Evolutionary conservation across 2,113 vertebrate genomes (phyloP).

Genomic region (Gasterosteus aculeatus): DNA sequence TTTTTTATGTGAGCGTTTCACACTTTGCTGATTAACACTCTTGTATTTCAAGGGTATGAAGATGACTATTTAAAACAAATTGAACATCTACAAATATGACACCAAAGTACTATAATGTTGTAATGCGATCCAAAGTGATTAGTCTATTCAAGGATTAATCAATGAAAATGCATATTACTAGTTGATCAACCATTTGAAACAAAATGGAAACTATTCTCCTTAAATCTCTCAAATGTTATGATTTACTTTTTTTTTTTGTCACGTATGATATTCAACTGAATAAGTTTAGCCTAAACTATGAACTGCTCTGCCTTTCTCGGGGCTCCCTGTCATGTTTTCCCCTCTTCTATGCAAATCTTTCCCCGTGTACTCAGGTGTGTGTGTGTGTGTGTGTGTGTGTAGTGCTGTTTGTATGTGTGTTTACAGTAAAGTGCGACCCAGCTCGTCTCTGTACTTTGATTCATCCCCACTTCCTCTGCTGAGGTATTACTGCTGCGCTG

Average conservation of each 20-base stretch:
- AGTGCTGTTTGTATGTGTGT: conserved; percentile 50
- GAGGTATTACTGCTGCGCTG: conserved; percentile 62
- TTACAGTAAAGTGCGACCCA: conserved; percentile 70
- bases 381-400: conserved; percentile 52
- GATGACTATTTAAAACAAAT: neutral
- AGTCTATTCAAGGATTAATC: neutral
- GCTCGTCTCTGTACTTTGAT: conserved; percentile 58
- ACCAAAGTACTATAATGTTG: neutral
- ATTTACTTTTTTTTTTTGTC: neutral
- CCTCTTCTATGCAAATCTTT: conserved; percentile 24
- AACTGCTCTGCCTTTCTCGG: conserved; percentile 1
- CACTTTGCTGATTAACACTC: neutral
- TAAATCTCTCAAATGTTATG: neutral
- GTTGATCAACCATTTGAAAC: neutral
- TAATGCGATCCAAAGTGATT: neutral
- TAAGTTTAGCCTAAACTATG: neutral
- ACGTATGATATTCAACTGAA: neutral
- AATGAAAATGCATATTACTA: neutral
- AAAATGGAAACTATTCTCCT: neutral
- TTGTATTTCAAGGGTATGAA: neutral
- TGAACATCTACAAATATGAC: neutral
- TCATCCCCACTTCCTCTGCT: conserved; percentile 60
- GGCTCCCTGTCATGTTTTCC: neutral
- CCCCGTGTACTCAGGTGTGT: conserved; percentile 58
- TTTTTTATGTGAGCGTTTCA: neutral